Percentiles rank a stretch among this genome's conserved stretches.
Evolutionary conservation across 2,888 invertebrate species (phyloP).

Genomic region (Meta bourneti): DNA sequence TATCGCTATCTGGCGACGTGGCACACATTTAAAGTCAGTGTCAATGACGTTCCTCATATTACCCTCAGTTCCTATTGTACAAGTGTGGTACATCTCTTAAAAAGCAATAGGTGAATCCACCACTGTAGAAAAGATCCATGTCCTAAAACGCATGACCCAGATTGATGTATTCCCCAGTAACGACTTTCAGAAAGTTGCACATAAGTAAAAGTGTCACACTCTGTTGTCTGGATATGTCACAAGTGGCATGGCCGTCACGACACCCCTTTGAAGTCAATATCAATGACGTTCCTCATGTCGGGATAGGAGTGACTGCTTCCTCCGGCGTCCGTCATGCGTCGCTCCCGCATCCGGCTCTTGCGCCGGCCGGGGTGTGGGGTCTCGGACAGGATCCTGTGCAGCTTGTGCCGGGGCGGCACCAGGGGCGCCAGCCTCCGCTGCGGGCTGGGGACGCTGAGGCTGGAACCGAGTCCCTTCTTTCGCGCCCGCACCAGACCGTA

Average conservation of each 20-base stretch:
- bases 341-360: constrained; percentile 71
- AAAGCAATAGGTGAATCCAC: no score
- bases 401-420: constrained; percentile 69
- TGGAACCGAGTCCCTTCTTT: constrained; percentile 83
- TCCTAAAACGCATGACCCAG: no score
- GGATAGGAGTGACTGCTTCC: constrained; percentile 76
- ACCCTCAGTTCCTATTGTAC: no score
- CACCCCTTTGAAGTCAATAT: constrained; percentile 43
- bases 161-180: no score
- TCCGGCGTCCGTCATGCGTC: constrained; percentile 76
- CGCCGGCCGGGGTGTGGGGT: constrained; percentile 74
- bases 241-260: constrained; percentile 49
- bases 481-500: constrained; percentile 93
- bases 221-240: neutral
- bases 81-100: no score
- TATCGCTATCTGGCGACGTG: no score
- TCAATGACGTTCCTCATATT: no score
- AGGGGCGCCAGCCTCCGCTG: constrained; percentile 58
- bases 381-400: constrained; percentile 77
- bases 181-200: no score
- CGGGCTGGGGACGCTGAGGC: constrained; percentile 77
- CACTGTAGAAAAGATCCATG: no score
- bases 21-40: no score
- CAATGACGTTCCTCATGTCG: constrained; percentile 74
- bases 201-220: no score